Percentiles rank a stretch among this genome's conserved stretches.
phyloP scores from a whole-genome alignment of 2,113 vertebrate species.

The Helogale parvula region DNA sequence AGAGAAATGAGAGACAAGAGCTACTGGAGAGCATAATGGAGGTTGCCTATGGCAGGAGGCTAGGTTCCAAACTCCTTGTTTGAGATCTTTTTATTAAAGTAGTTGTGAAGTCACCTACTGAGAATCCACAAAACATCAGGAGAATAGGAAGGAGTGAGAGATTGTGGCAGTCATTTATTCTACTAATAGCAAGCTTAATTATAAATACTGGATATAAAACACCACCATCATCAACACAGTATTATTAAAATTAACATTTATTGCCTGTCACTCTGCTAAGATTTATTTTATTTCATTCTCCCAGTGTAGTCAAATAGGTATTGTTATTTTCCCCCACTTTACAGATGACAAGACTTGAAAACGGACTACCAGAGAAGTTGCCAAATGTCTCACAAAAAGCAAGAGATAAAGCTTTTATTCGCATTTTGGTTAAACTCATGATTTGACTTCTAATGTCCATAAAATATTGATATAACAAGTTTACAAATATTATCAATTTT shows the following conservation, averaged over 20 bases:
- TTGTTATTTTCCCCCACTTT: not conserved
- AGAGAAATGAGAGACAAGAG: not conserved
- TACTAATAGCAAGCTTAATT: not conserved
- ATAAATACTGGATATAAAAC: not conserved
- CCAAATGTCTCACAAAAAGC: not conserved
- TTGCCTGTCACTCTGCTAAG: not conserved
- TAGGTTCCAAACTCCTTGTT: not conserved
- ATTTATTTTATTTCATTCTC: not conserved
- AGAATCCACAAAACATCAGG: not conserved
- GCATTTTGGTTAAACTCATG: not conserved
- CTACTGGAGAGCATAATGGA: not conserved
- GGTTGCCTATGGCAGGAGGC: not conserved
- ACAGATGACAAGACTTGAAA: not conserved
- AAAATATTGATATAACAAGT: not conserved
- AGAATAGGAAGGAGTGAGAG: not conserved
- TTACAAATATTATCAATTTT: not conserved
- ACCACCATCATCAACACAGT: not conserved
- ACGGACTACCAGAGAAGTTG: not conserved
- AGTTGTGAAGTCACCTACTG: not conserved
- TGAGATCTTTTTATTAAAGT: not conserved
- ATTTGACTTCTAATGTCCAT: not conserved
- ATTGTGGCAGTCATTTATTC: not conserved
- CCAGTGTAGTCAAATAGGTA: not conserved
- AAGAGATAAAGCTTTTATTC: not conserved
- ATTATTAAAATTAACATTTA: not conserved